Conservation (phyloP, 2,113 vertebrate genomes). For the Brachypteracias leptosomus region DNA sequence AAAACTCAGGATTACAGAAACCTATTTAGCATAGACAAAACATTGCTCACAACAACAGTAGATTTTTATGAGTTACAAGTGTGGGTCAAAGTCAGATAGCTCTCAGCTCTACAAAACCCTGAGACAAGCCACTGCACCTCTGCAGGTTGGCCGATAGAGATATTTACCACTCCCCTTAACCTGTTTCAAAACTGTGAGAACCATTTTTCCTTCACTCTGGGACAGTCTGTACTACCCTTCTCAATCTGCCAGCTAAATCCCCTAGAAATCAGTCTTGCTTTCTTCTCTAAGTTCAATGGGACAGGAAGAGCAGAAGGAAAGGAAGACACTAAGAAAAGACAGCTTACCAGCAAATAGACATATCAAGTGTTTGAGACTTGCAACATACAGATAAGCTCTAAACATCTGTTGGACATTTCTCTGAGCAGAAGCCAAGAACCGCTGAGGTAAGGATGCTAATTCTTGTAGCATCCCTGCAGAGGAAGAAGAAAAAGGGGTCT, state of each 20-base stretch:
- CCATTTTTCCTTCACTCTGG: background rate
- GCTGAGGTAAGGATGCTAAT: background rate
- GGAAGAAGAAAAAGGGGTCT: background rate
- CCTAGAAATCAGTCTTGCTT: background rate
- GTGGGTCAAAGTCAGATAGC: background rate
- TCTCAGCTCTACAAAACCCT: background rate
- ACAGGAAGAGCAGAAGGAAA: background rate
- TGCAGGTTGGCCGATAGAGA: background rate
- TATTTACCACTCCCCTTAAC: background rate
- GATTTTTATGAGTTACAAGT: background rate
- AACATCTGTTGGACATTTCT: background rate
- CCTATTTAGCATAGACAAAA: background rate
- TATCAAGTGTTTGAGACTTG: background rate
- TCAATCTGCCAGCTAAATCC: background rate
- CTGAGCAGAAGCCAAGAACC: background rate
- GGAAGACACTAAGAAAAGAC: background rate
- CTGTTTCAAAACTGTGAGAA: background rate
- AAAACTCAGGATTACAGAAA: background rate
- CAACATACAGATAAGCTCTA: background rate
- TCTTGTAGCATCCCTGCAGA: background rate
- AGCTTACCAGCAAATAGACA: background rate
- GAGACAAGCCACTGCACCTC: background rate
- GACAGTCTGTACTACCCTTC: background rate
- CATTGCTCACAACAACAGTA: background rate
- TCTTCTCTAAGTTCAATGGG: background rate